phyloP scores from a whole-genome alignment of 2,113 vertebrate species.

The Rhegmatorhina hoffmannsi region DNA sequence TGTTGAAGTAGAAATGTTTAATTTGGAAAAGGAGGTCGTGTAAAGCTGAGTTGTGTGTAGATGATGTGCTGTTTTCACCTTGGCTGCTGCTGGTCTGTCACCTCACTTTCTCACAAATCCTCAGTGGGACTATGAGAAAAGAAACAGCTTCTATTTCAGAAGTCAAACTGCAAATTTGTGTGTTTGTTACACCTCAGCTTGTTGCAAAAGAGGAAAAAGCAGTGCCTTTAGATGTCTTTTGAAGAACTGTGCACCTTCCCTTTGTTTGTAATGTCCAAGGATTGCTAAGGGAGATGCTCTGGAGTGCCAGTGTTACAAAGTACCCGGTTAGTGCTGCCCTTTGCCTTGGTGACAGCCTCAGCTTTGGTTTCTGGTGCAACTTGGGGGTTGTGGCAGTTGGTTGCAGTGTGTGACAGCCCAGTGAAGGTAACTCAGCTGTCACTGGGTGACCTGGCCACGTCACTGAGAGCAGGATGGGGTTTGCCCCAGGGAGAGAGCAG shows the following conservation, averaged over 20 bases:
- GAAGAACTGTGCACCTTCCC: background rate
- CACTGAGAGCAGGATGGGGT: background rate
- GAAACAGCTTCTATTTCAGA: background rate
- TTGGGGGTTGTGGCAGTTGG: fast-evolving
- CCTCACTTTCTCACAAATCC: background rate
- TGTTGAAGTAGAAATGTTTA: background rate
- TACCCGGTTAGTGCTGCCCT: background rate
- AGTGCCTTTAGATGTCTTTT: background rate
- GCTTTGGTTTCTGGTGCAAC: background rate
- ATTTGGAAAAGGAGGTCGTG: background rate
- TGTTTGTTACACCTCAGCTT: background rate
- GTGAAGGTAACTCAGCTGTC: background rate
- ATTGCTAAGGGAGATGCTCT: background rate
- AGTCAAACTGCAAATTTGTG: background rate
- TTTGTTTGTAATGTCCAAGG: background rate
- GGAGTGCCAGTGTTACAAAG: background rate
- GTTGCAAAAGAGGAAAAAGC: background rate
- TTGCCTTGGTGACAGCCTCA: background rate
- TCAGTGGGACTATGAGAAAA: background rate
- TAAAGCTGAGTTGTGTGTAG: background rate
- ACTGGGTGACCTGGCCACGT: too few relatives aligned
- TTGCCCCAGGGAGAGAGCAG: background rate
- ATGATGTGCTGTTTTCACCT: background rate
- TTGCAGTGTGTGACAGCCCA: background rate
- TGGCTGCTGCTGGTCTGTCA: background rate